Evolutionary conservation across 2,113 vertebrate genomes (phyloP), one percentile per base, ranked within the genome.

Genomic region (Verasper variegatus): DNA sequence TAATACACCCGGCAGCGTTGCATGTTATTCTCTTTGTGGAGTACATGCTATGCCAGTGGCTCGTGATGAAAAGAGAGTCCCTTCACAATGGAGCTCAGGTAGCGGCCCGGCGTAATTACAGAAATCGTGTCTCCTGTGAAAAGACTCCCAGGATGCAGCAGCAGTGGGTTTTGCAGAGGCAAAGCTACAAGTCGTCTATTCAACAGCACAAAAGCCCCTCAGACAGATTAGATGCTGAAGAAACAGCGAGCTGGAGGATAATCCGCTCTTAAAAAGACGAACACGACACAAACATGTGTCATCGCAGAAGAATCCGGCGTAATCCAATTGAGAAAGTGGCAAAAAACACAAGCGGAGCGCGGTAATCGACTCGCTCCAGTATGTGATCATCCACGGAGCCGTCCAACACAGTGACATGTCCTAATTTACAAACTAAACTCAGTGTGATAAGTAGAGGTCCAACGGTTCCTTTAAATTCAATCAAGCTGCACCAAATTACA

Each of bases 21-120:
- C 45, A 20, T 17, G 20, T 67, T 26, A 15, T 42, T 59, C 42
- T 20, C 52, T 49, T 27, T 67, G 72, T 60, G 2, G 17, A 62
- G 72, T 26, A n/a, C 27, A 26, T n/a, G 5, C 27, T 31, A 5
- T 51, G 20, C 42, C 31, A 21, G 58, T 35, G 61, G 8, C 42
- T 74, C 63, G 70, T 14, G 40, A 40, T 40, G 40, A 31, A 7
- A 31, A 31, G 27, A 31, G 27, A 40, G 40, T 74, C 35, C 6
- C 14, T 68, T 68, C 66, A 66, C 78, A 67, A 27, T 40, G 51
- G 31, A 8, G 68, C 51, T 76, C 65, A 71, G 75, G 52, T 62
- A 52, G 35, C 2, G 27, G 17, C 45, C 60, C 47, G 0, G 42
- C 37, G 7, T 60, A 78, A 80, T 72, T 67, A 69, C 60, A 75